These are phyloP conservation scores for Lordiphosa mommai DNA, from an alignment of 1,140 invertebrate genomes.

Conservation along the genomic window DNA sequence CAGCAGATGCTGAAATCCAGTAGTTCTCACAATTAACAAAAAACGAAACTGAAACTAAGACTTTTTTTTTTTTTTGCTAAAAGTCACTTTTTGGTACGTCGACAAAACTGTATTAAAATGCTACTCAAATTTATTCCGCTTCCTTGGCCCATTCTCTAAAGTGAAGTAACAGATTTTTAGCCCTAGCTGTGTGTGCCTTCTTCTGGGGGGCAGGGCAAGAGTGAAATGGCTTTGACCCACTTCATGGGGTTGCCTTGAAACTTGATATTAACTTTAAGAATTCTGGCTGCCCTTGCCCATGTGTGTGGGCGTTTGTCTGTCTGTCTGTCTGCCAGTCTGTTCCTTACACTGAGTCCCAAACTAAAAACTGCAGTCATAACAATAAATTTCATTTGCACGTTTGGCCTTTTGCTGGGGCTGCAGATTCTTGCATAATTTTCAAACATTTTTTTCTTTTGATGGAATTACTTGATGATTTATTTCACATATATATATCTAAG, in stretches of 20 bases:
- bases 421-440: conserved; percentile 43
- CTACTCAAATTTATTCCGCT: background rate
- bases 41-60: no score
- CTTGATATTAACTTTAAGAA: conserved; percentile 7
- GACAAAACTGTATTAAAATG: no score
- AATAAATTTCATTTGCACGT: conserved; percentile 69
- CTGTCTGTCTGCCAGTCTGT: background rate
- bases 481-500: conserved; percentile 33
- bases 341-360: conserved; percentile 21
- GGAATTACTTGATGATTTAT: conserved; percentile 55
- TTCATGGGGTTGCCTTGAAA: conserved; percentile 4
- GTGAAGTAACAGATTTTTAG: no score
- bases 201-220: no score
- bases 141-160: background rate
- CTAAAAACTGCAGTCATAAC: conserved; percentile 69
- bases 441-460: conserved; percentile 13
- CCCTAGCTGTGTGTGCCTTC: no score
- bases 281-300: background rate
- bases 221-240: conserved; percentile 5
- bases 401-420: conserved; percentile 48
- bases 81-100: no score
- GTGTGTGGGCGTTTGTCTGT: background rate
- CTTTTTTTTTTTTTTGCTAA: no score
- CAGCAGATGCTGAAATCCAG: no score
- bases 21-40: no score